phyloP scores from a whole-genome alignment of 1,140 invertebrate genomes.

The Drosophila aff. region DNA sequence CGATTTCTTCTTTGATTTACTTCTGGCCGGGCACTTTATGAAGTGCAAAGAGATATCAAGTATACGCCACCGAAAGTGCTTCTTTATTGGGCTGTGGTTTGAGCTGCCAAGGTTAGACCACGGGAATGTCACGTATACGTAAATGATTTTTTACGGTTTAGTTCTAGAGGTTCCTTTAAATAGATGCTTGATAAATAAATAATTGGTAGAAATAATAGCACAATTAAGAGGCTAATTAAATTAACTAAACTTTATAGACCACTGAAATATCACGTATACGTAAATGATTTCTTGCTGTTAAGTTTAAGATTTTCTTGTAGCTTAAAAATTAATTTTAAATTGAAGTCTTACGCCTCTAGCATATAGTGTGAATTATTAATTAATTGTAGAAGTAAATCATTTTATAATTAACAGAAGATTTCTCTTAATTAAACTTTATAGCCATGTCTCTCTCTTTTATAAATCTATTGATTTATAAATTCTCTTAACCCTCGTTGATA shows the following conservation, averaged over 20 bases:
- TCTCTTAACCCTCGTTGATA: no score
- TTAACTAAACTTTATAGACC: no score
- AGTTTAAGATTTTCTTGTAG: not conserved
- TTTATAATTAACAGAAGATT: no score
- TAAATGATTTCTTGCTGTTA: not conserved
- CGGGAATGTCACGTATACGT: not conserved
- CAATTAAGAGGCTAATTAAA: no score
- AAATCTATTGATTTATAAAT: no score
- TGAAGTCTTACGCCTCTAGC: not conserved
- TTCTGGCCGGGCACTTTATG: slow-evolving; percentile 17
- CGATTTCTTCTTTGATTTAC: slow-evolving; percentile 31
- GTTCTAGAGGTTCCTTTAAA: not conserved
- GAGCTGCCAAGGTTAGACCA: not conserved
- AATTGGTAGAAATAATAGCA: no score
- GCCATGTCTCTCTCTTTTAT: no score
- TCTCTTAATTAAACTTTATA: no score
- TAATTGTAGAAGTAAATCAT: no score
- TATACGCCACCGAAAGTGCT: slow-evolving; percentile 25
- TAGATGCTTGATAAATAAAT: no score
- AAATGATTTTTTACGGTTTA: no score
- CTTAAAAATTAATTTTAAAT: rapidly evolving
- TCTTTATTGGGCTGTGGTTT: not conserved
- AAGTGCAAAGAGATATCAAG: slow-evolving; percentile 7
- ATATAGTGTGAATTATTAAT: not conserved
- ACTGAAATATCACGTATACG: slow-evolving; percentile 2